Base-by-base conservation (phyloP, 2,113 vertebrate species). In the Cheirogaleus medius region DNA sequence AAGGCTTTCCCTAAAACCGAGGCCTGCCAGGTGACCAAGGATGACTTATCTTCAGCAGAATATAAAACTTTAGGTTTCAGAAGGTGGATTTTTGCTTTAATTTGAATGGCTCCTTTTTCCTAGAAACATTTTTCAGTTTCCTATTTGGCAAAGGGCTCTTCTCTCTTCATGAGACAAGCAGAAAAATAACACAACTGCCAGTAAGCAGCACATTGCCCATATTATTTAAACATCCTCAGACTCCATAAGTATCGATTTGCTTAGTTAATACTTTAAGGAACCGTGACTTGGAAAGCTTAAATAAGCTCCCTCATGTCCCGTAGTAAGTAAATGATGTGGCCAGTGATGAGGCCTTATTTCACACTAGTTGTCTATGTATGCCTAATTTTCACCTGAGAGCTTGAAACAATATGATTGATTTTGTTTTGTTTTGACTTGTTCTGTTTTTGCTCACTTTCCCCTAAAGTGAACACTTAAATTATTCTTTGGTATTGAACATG, bases 251-350 rank as follows among this genome's bases (percentile, higher is more conserved):
- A 69, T 66, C 18, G 9, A 1, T 73, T 81, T 78, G 2, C 37
- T 4, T 44, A 29, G 71, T 84, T 54, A 49, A 78, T 27, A 27
- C 17, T n/a, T 63, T 32, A 52, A 56, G 49, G 56, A 74, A 44
- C 21, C 42, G 3, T 15, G 60, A 20, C 54, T 27, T 60, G 21
- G 8, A 44, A 68, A 47, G 10, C 7, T 74, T 58, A 73, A 74
- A 14, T 76, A 68, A 37, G 1, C 11, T 71, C 1, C 4, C 8
- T 4, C 0, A 4, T 6, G 4, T 44, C 37, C 29, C 6, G 11
- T 4, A 32, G 32, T 1, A 27, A 32, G 23, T 20, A 32, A 66
- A 14, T 13, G 14, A 18, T 4, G 0, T 27, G 17, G 8, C 23
- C 39, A 39, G 42, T 23, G 25, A 49, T 29, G 3, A 18, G 66